Percentiles rank a stretch among this genome's conserved stretches.
phyloP scores from a whole-genome alignment of 1,140 invertebrate genomes.

The Drosophila truncata region DNA sequence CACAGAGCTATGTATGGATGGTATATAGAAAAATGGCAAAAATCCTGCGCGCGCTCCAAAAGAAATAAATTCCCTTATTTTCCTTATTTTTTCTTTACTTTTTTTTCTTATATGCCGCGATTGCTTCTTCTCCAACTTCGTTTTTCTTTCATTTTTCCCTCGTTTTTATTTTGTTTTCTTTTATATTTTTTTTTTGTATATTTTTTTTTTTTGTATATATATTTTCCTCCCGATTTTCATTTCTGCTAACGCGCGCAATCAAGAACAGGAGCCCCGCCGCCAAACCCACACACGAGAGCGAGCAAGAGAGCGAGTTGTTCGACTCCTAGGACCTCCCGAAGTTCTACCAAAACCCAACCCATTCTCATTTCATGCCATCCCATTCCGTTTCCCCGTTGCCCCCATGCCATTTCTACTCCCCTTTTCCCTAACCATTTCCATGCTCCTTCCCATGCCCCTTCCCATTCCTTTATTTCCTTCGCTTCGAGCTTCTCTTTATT shows the following conservation, averaged over 20 bases:
- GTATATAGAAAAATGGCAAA: constrained; percentile 70
- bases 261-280: constrained; percentile 58
- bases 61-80: constrained; percentile 71
- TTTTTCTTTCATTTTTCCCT: constrained; percentile 42
- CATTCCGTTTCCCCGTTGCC: neutral
- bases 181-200: constrained; percentile 3
- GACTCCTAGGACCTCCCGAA: constrained; percentile 51
- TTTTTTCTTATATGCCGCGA: constrained; percentile 76
- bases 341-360: neutral
- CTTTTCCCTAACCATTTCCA: neutral
- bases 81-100: constrained; percentile 12
- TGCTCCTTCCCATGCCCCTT: neutral
- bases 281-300: constrained; percentile 18
- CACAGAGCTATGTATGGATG: neutral
- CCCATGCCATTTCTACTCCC: neutral
- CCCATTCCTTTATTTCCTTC: constrained; percentile 66
- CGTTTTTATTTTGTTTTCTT: constrained; percentile 10
- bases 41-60: constrained; percentile 75
- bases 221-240: constrained; percentile 75
- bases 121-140: constrained; percentile 49
- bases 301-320: constrained; percentile 37
- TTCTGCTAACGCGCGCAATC: constrained; percentile 80
- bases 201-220: constrained; percentile 43
- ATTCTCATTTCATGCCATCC: neutral
- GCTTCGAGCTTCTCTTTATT: constrained; percentile 51